Base-by-base conservation (phyloP, 2,113 vertebrate genomes). In the Monopterus albus region DNA sequence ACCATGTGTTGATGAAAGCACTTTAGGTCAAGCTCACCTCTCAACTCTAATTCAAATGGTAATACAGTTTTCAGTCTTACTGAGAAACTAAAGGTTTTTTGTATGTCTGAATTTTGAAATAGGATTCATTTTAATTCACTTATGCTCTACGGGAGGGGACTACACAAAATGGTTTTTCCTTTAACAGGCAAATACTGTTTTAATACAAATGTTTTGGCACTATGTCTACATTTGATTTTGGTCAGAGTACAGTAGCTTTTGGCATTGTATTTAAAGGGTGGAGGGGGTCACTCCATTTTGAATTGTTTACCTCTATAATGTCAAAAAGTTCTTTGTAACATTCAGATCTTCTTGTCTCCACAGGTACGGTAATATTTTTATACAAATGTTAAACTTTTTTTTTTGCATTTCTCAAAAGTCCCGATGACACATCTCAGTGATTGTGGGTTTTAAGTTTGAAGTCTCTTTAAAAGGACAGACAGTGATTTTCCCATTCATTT, bases 221-320 rank as follows among this genome's bases (percentile, higher is more conserved):
- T 68, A 81, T 72, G 12, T 84, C 82, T 82, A 81, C 72, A 72
- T 71, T 71, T 79, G 29, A 49, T 87, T 88, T 90, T 89, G 87
- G 89, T 89, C 78, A 73, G 74, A n/a, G n/a, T n/a, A n/a, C n/a
- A 78, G 72, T 64, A 40, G 75, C 77, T 81, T 89, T 89, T 87
- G 86, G 82, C 77, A 67, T 82, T 68, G 18, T 61, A 13, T 75
- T 78, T 69, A 59, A 38, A 72, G 59, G 82, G 83, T 14, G 82
- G 82, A 21, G 23, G 14, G 46, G 46, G 49, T 52, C 57, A 26
- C 21, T 78, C 83, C 31, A 87, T 86, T 86, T 87, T 60, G 28
- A 72, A 82, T 72, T 53, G 51, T 79, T 80, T 68, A 70, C 43
- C 36, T 78, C 20, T 58, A 35, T 51, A 75, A 67, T 3, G 39